phyloP scores from a whole-genome alignment of 2,113 vertebrate species.

The Dendrocopos noguchii region DNA sequence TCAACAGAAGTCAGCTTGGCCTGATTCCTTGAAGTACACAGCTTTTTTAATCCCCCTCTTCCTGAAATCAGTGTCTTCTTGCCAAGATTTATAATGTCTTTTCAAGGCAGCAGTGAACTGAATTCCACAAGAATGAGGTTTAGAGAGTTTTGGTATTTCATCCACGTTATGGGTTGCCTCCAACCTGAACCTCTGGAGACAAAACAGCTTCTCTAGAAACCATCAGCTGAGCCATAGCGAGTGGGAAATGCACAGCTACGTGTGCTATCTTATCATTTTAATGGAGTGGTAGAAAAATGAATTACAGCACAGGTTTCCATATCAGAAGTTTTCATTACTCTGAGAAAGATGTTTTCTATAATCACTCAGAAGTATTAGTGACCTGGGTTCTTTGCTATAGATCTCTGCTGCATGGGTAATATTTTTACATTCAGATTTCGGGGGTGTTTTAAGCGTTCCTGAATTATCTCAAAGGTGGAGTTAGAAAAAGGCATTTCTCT shows the following conservation, averaged over 20 bases:
- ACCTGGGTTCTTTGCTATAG: not conserved
- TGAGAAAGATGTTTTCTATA: not conserved
- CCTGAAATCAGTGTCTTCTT: not conserved
- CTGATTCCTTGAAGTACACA: not conserved
- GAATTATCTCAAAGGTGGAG: not conserved
- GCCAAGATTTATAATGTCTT: constrained; percentile 17
- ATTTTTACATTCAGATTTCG: not conserved
- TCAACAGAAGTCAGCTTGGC: not conserved
- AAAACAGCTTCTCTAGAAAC: not conserved
- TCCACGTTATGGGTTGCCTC: constrained; percentile 51
- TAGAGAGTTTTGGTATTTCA: constrained; percentile 60
- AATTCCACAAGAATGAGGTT: constrained; percentile 22
- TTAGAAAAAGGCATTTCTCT: not conserved
- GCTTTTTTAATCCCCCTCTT: not conserved
- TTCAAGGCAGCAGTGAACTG: not conserved
- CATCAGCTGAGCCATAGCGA: constrained; percentile 12
- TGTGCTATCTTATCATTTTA: constrained; percentile 43
- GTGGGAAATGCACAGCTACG: not conserved
- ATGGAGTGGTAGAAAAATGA: constrained; percentile 44
- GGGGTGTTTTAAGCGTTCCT: not conserved
- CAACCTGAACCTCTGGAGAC: constrained; percentile 44
- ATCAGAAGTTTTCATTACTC: constrained; percentile 44
- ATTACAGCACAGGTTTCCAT: constrained; percentile 33
- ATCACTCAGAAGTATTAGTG: not conserved
- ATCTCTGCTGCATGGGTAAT: not conserved